Percentiles rank a stretch among this genome's conserved stretches.
Conservation (phyloP, 2,797 vertebrate genomes). For the Parotocinclus haroldoi region DNA sequence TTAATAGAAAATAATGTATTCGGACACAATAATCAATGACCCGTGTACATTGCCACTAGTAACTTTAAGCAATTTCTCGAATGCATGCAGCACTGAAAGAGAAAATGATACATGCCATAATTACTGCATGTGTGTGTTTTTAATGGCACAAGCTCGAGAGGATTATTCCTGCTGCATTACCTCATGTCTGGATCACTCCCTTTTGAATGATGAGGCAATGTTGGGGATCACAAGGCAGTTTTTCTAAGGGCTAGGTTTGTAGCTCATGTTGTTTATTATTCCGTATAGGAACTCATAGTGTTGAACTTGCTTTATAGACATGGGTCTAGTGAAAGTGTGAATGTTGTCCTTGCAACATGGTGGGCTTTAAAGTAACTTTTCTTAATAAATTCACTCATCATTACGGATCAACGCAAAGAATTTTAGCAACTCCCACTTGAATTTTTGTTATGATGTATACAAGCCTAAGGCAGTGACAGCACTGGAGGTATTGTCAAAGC, state of each 20-base stretch:
- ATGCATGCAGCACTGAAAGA: neutral
- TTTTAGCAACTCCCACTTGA: conserved; percentile 2
- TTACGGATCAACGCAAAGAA: conserved; percentile 1
- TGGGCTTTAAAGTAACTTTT: neutral
- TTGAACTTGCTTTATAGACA: conserved; percentile 9
- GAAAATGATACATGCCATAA: conserved; percentile 24
- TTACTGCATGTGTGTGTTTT: conserved; percentile 35
- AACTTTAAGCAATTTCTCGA: too few relatives aligned
- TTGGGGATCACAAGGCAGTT: conserved; percentile 29
- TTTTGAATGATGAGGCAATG: conserved; percentile 37
- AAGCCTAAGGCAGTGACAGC: conserved; percentile 11
- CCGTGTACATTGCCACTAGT: too few relatives aligned
- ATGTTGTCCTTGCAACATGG: too few relatives aligned
- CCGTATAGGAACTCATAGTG: too few relatives aligned
- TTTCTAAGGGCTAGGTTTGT: conserved; percentile 23
- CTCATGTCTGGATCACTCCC: conserved; percentile 47
- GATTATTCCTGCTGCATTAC: conserved; percentile 43
- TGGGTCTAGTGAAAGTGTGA: neutral
- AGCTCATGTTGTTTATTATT: conserved; percentile 6
- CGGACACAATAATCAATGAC: too few relatives aligned
- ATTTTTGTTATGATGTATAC: conserved; percentile 15
- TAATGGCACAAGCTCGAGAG: conserved; percentile 31
- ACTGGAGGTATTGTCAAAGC: conserved; percentile 14
- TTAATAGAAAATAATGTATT: too few relatives aligned
- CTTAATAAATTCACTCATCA: neutral